Evolutionary conservation across 2,888 invertebrate genomes (phyloP), one percentile per base, ranked within the genome.

Genomic region (Melipona beecheii): DNA sequence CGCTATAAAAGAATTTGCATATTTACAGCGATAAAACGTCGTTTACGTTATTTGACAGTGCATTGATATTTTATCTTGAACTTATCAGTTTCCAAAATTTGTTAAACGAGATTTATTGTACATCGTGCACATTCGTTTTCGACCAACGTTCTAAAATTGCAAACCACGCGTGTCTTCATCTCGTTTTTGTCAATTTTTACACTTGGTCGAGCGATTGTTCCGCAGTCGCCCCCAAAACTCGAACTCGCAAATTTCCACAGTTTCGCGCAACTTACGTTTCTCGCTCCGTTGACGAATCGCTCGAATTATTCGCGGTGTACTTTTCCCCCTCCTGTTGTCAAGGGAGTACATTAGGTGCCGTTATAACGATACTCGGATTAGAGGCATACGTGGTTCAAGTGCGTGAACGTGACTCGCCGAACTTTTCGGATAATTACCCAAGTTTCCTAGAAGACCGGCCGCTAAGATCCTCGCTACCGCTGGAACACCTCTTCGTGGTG

Each of bases 221-320:
- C 31, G 3, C 24, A 75, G 50, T 60, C 77, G 24, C 50, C 79
- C 78, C 80, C 82, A 79, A 83, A 83, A 75, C 75, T 75, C 79
- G 79, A 79, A 27, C 56, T 9, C 49, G 52, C 27, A 27, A n/a
- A 19, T 49, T 19, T 13, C 49, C 6, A 50, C 11, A 24, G n/a
- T n/a, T n/a, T n/a, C 52, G 1, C n/a, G 9, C 52, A 43, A 86
- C 89, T 89, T 75, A 92, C 92, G 66, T 79, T 89, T 91, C 52
- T 79, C 89, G 83, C 91, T 89, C 79, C 89, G 88, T 36, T 83
- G 90, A 64, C 91, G 91, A 68, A 92, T 91, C 54, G 91, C 91
- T 58, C 86, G 89, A 49, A 92, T 84, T 36, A 92, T 92, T 56
- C 91, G 85, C 17, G 92, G 92, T n/a, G 91, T 92, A 65, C 91